Evolutionary conservation across 2,888 invertebrate species (phyloP), one percentile per base, ranked within the genome.

Genomic region (Euspilapteryx auroguttella): DNA sequence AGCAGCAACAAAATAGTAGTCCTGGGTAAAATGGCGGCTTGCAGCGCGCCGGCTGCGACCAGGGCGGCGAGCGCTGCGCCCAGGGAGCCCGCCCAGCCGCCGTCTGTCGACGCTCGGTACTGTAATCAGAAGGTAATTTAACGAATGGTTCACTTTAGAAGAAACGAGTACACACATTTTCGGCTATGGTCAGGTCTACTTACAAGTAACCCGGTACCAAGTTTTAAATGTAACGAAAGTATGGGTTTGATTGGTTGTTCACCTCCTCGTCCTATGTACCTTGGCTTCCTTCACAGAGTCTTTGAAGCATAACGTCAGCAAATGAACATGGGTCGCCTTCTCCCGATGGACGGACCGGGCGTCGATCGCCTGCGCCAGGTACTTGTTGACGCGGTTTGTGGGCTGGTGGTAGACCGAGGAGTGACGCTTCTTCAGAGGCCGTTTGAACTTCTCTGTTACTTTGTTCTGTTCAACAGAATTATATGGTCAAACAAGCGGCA

Each of bases 371-470:
- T 93, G 91, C 34, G 90, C 88, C 46, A 94, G 79, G 68, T 89
- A 93, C 59, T 92, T 93, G 79, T 94, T 94, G 32, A 94, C 93
- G 40, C 94, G 83, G 69, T 93, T 94, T 21, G 88, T 88, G 20
- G 92, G 90, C 65, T 91, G 90, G 69, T 91, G 89, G 63, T 89
- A 88, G 37, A 89, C 86, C 55, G 87, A 87, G 41, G 89, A 88
- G 64, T 89, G 89, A 44, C 90, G 83, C 73, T 92, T 91, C 65
- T 91, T 89, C 66, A 91, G 85, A 29, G 90, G 91, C 50, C 90
- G 80, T 71, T 90, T 89, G 58, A 90, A 87, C 62, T 89, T 87
- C 64, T 92, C 91, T 36, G 89, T 88, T 40, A 90, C 88, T 77
- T 89, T 89, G 45, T 87, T 88, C 86, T 89, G 82, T 48, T 73